Conservation (phyloP, 2,113 vertebrate species). For the Oncorhynchus masou region DNA sequence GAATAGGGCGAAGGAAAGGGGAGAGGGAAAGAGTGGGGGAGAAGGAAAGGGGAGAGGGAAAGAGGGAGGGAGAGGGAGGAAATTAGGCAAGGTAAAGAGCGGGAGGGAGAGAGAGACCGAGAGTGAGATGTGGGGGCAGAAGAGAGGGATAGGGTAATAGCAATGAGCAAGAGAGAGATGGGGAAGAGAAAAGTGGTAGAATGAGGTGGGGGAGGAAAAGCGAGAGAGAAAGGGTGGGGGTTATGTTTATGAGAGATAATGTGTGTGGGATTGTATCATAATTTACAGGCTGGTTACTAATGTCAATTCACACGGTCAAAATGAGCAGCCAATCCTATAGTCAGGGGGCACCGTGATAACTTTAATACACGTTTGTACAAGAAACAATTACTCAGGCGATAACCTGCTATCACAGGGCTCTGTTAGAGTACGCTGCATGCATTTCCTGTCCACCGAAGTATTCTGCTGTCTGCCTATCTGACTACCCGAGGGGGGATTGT, state of each 20-base stretch:
- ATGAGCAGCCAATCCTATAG: slow-evolving; percentile 70
- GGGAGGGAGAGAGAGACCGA: slow-evolving; percentile 22
- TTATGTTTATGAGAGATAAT: slow-evolving; percentile 54
- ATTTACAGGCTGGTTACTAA: slow-evolving; percentile 70
- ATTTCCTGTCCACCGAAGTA: neutral
- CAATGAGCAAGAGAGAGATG: slow-evolving; percentile 8
- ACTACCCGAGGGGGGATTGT: slow-evolving; percentile 62
- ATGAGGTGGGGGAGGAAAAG: slow-evolving; percentile 1
- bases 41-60: neutral
- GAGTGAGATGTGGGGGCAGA: neutral
- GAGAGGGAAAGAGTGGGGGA: slow-evolving; percentile 3
- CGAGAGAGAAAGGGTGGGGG: slow-evolving; percentile 7
- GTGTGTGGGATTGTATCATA: slow-evolving; percentile 69
- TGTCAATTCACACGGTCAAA: slow-evolving; percentile 71
- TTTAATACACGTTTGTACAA: slow-evolving; percentile 73
- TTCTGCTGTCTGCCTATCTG: slow-evolving; percentile 11
- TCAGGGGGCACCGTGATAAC: slow-evolving; percentile 71
- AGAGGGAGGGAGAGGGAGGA: slow-evolving; percentile 4
- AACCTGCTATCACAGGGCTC: slow-evolving; percentile 58
- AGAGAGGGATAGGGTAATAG: neutral
- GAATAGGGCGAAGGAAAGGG: neutral
- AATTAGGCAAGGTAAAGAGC: slow-evolving; percentile 18
- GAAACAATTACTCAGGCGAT: slow-evolving; percentile 69
- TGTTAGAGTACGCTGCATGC: slow-evolving; percentile 24
- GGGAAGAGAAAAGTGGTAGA: neutral